phyloP scores from a whole-genome alignment of 2,113 vertebrate genomes.

The Cyphomyrus plagiostoma region DNA sequence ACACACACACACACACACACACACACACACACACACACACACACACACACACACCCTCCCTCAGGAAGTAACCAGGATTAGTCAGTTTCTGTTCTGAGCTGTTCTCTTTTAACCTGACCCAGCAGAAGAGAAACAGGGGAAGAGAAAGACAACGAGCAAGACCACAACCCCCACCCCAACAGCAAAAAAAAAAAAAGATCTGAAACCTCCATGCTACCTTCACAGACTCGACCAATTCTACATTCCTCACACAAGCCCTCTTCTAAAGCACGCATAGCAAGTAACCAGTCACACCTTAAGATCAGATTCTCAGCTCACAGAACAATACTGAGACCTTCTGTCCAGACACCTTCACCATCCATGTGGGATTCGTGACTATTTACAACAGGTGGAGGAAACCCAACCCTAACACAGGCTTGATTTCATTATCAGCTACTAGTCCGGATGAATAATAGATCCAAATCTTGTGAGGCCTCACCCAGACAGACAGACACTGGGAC shows the following conservation, averaged over 20 bases:
- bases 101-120: not conserved
- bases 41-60: not conserved
- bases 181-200: not conserved
- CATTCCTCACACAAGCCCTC: conserved; percentile 18
- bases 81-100: not conserved
- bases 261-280: conserved; percentile 13
- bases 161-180: conserved; percentile 36
- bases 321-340: not conserved
- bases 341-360: not conserved
- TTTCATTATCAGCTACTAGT: not conserved
- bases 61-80: conserved; percentile 23
- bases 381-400: not conserved
- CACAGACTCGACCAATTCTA: not conserved
- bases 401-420: not conserved
- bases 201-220: not conserved
- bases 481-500: not conserved
- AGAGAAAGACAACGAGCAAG: conserved; percentile 13
- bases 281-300: not conserved
- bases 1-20: not conserved
- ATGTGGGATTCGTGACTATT: not conserved
- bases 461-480: not conserved
- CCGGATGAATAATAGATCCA: not conserved
- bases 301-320: not conserved
- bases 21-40: too few species aligned
- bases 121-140: not conserved